Evolutionary conservation across 1,140 invertebrate species (phyloP), one percentile per base, ranked within the genome.

Genomic region (Anoplophora glabripennis): DNA sequence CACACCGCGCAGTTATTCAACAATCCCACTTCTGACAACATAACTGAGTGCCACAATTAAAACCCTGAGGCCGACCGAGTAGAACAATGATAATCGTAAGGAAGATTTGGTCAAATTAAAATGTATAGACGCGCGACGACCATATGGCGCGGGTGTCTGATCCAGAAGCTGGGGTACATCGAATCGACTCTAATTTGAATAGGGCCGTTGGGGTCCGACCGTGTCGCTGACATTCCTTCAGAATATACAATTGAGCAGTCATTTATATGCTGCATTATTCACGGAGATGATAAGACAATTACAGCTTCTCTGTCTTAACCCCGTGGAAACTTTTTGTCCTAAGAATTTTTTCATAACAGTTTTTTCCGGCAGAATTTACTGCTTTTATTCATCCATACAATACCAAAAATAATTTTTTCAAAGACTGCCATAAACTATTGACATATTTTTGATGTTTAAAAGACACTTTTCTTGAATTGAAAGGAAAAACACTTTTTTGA

Each of bases 21-120:
- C 56, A 63, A 63, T 63, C 54, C 55, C 60, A 38, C 15, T 63
- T 59, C 61, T 51, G 56, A 63, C 57, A 63, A 58, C 52, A 44
- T 59, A 37, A 63, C 57, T 59, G 54, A 63, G 56, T 59, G 49
- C 56, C 61, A 63, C 56, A 63, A 59, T 63, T 59, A 63, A 63
- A 60, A 59, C 54, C 57, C 54, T 36, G 42, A 59, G 51, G 36
- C 54, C 56, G 57, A 17, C 44, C 4, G 38, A 38, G 12, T 54
- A 54, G 54, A 59, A 59, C 57, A 59, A 59, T 53, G 51, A 52
- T 44, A 47, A n/a, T 54, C 40, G 45, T n/a, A 41, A 41, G n/a
- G 45, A 47, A 59, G 57, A 59, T 53, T 44, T 47, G 41, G 42
- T 10, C 28, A 59, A 59, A 59, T 59, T 59, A 45, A 59, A 59